Evolutionary conservation across 2,113 vertebrate genomes (phyloP).

Genomic region (Centropus unirufus): DNA sequence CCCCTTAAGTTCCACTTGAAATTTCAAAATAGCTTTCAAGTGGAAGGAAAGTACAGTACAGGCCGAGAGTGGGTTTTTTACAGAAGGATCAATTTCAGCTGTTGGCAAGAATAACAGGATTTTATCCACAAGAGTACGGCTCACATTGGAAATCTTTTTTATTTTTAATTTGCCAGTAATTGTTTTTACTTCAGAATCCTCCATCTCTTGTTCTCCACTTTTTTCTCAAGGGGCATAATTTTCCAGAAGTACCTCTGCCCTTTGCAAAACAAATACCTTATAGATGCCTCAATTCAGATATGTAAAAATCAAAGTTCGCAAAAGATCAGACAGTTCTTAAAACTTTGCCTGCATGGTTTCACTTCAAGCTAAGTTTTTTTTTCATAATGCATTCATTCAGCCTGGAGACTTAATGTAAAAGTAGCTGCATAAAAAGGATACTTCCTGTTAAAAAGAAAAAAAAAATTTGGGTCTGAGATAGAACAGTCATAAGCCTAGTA

Average conservation of each 20-base stretch:
- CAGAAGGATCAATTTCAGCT: neutral
- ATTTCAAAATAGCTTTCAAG: neutral
- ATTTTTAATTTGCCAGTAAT: neutral
- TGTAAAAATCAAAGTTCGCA: neutral
- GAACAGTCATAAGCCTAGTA: neutral
- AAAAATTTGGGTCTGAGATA: neutral
- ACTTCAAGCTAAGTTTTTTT: neutral
- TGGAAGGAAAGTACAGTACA: neutral
- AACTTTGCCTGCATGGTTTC: neutral
- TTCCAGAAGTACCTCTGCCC: neutral
- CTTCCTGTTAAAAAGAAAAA: neutral
- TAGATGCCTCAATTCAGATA: neutral
- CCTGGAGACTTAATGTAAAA: neutral
- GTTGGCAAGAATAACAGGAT: neutral
- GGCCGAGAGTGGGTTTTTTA: neutral
- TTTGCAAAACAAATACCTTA: neutral
- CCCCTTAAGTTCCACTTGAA: conserved; percentile 14
- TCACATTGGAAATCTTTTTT: neutral
- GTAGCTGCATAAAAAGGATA: neutral
- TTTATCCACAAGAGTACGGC: neutral
- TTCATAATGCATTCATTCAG: neutral
- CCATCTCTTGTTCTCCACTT: neutral
- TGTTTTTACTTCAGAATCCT: neutral
- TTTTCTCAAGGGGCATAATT: neutral
- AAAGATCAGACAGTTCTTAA: neutral